Percentiles rank a stretch among this genome's conserved stretches.
These are phyloP conservation scores for Siphonodentalium dalli DNA, from an alignment of 2,888 invertebrate genomes.

Conservation along the genomic window DNA sequence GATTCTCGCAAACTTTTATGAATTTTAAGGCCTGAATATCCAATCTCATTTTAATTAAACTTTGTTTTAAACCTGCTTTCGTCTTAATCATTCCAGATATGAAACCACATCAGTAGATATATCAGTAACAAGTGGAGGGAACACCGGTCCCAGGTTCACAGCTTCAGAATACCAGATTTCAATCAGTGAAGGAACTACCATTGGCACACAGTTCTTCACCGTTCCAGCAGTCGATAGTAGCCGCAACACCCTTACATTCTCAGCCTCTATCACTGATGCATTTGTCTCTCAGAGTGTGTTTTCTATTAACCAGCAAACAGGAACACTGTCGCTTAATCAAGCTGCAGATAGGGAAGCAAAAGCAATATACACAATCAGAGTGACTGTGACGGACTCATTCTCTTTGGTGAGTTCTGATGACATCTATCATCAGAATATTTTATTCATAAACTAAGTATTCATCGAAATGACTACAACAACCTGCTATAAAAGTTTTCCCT, in stretches of 20 bases:
- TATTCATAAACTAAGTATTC: no score
- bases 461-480: no score
- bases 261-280: no score
- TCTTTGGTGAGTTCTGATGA: no score
- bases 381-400: no score
- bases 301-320: neutral
- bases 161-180: constrained; percentile 37
- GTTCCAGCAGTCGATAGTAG: constrained; percentile 44
- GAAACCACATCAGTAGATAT: constrained; percentile 37
- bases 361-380: no score
- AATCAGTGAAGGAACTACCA: constrained; percentile 52
- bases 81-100: constrained; percentile 16
- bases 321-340: neutral
- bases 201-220: constrained; percentile 36
- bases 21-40: no score
- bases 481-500: no score
- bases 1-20: no score
- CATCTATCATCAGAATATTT: no score
- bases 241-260: constrained; percentile 2
- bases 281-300: no score
- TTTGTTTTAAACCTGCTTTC: neutral
- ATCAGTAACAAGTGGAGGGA: constrained; percentile 29
- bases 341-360: neutral
- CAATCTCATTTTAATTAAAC: no score
- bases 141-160: constrained; percentile 41